Percentiles rank a stretch among this genome's conserved stretches.
phyloP scores from a whole-genome alignment of 2,888 invertebrate species.

The Acrobasis suavella region DNA sequence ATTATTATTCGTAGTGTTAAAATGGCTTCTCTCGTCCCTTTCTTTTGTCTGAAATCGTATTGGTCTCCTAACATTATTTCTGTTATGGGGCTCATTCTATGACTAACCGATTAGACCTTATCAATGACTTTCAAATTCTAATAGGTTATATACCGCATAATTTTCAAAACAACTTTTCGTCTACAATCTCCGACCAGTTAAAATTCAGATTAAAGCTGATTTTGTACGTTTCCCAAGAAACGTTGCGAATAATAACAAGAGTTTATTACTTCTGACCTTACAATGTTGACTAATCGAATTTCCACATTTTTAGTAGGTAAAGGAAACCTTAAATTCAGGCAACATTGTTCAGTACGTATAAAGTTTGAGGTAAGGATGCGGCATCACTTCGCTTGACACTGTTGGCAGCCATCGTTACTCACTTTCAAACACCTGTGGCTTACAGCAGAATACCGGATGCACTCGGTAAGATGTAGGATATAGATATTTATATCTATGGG shows the following conservation, averaged over 20 bases:
- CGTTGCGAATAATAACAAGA: constrained; percentile 5
- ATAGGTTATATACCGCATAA: too few relatives aligned
- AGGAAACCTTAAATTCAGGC: constrained; percentile 33
- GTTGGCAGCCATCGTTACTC: constrained; percentile 51
- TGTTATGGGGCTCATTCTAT: too few relatives aligned
- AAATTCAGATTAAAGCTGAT: background rate
- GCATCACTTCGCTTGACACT: constrained; percentile 32
- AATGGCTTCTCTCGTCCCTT: too few relatives aligned
- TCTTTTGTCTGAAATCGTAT: too few relatives aligned
- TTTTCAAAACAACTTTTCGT: background rate
- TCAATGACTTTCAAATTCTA: too few relatives aligned
- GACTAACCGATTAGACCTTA: too few relatives aligned
- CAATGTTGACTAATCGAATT: constrained; percentile 2
- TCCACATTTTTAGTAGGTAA: background rate
- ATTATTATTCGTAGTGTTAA: too few relatives aligned
- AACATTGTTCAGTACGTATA: constrained; percentile 38
- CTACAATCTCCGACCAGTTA: background rate
- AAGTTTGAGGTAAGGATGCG: constrained; percentile 44
- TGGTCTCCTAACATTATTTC: too few relatives aligned
- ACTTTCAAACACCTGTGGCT: constrained; percentile 55
- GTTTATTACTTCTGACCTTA: background rate
- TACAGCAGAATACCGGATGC: background rate
- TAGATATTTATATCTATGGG: too few relatives aligned
- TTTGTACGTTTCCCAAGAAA: constrained; percentile 12
- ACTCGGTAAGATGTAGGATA: background rate